Conservation (phyloP, 2,113 vertebrate genomes). For the Perccottus glenii region DNA sequence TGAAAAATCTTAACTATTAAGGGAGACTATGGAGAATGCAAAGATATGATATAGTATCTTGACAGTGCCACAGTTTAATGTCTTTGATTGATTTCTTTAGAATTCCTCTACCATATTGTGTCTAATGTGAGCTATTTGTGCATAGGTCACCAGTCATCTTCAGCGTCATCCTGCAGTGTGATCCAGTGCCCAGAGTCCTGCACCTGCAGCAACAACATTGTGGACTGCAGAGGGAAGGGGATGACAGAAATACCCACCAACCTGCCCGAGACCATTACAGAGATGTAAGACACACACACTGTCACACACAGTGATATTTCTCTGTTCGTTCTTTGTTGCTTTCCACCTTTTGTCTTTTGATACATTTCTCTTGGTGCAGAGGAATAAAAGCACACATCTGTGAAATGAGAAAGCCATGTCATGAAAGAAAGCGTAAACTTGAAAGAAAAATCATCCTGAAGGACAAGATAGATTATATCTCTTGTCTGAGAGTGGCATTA, state of each 20-base stretch:
- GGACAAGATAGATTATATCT: conserved; percentile 39
- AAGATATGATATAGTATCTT: too few species aligned
- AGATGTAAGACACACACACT: conserved; percentile 84
- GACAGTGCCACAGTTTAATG: too few species aligned
- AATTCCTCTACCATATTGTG: not conserved
- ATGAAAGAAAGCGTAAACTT: conserved; percentile 45
- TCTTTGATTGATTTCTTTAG: too few species aligned
- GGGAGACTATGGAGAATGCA: too few species aligned
- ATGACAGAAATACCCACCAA: conserved; percentile 95
- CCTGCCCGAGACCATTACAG: conserved; percentile 97
- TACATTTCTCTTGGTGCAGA: conserved; percentile 39
- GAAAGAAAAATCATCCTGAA: conserved; percentile 58
- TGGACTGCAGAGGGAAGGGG: conserved; percentile 96
- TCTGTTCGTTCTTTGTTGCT: conserved; percentile 37
- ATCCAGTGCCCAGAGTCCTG: conserved; percentile 93
- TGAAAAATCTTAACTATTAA: too few species aligned
- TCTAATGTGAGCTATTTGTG: conserved; percentile 40
- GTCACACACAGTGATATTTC: conserved; percentile 28
- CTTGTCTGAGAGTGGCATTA: conserved; percentile 15
- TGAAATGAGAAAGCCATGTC: conserved; percentile 78
- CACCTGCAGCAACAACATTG: conserved; percentile 98
- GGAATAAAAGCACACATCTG: conserved; percentile 72
- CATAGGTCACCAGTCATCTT: conserved; percentile 88
- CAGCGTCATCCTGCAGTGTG: conserved; percentile 92
- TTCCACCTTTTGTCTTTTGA: conserved; percentile 49